phyloP scores from a whole-genome alignment of 2,797 vertebrate genomes.

The Galaxias olidus region DNA sequence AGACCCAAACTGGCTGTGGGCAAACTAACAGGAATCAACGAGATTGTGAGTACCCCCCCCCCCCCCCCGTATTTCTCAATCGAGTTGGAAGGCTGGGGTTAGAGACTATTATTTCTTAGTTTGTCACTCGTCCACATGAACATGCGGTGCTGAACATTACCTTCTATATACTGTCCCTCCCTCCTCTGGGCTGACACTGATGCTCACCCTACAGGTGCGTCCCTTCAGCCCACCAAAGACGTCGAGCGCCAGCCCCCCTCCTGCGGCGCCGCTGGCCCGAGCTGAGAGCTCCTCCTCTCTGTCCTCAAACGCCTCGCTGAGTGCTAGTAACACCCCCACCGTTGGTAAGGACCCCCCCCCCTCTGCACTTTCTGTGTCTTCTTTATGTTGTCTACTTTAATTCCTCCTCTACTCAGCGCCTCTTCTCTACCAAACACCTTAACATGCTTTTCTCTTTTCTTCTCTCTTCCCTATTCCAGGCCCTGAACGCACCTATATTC shows the following conservation, averaged over 20 bases:
- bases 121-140: too few relatives aligned
- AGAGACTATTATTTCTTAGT: not conserved
- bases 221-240: constrained; percentile 91
- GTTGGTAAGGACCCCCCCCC: constrained; percentile 79
- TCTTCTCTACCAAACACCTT: constrained; percentile 3
- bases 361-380: not conserved
- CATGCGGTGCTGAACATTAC: not conserved
- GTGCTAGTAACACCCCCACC: constrained; percentile 92
- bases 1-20: constrained; percentile 89
- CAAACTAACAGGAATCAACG: constrained; percentile 94
- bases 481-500: constrained; percentile 51
- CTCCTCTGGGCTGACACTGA: not conserved
- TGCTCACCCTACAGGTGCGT: constrained; percentile 79
- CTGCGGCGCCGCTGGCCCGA: constrained; percentile 87
- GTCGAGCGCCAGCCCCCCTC: constrained; percentile 87
- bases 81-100: too few relatives aligned
- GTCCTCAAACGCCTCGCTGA: constrained; percentile 91
- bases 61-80: not conserved
- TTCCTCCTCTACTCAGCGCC: not conserved
- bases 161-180: not conserved
- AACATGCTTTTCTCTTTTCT: not conserved
- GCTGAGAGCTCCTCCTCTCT: constrained; percentile 97
- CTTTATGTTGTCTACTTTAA: not conserved
- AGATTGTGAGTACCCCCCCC: constrained; percentile 84
- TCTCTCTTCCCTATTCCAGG: constrained; percentile 34